These are phyloP conservation scores for Arge pagana DNA, from an alignment of 2,888 invertebrate genomes.

Conservation along the genomic window DNA sequence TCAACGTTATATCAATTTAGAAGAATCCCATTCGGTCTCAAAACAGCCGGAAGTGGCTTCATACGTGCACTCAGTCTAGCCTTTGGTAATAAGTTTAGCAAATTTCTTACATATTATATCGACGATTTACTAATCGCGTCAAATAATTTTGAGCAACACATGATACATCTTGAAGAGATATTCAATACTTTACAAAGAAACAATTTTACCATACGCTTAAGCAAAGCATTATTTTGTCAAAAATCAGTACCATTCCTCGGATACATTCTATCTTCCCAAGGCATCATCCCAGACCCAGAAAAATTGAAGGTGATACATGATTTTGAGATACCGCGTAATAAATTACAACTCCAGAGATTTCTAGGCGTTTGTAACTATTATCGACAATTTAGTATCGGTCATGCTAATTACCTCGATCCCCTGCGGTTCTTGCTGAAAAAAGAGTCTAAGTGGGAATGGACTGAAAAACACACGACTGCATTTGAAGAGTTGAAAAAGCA, in stretches of 20 bases:
- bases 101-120: conserved; percentile 36
- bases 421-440: conserved; percentile 18
- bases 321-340: conserved; percentile 32
- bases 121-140: conserved; percentile 41
- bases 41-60: no score
- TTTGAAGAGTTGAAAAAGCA: conserved; percentile 19
- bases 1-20: conserved; percentile 36
- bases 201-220: conserved; percentile 33
- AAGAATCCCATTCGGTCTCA: conserved; percentile 42
- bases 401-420: conserved; percentile 8
- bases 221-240: conserved; percentile 30
- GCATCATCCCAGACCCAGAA: conserved; percentile 22
- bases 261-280: background rate
- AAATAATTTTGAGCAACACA: conserved; percentile 28
- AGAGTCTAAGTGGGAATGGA: conserved; percentile 21
- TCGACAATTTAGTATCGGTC: conserved; percentile 10
- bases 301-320: conserved; percentile 32
- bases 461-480: conserved; percentile 1
- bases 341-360: conserved; percentile 34
- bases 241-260: background rate
- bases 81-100: conserved; percentile 35
- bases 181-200: conserved; percentile 27
- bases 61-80: conserved; percentile 29
- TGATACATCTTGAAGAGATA: conserved; percentile 27
- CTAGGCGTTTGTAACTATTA: conserved; percentile 25